Percentiles rank a stretch among this genome's conserved stretches.
Conservation (phyloP, 1,140 invertebrate genomes). For the Papilio polytes region DNA sequence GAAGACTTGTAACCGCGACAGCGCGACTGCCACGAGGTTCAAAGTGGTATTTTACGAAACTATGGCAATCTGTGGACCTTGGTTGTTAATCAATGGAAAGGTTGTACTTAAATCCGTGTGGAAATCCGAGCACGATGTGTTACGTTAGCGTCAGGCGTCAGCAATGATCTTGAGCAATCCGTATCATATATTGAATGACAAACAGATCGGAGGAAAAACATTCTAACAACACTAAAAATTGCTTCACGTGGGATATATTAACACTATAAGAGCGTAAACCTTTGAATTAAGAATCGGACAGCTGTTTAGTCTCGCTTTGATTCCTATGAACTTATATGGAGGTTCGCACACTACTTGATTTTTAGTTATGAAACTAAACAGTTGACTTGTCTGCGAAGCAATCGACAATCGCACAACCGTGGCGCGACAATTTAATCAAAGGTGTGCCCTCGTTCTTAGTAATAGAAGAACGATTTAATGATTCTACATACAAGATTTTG, state of each 20-base stretch:
- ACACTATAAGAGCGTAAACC: background rate
- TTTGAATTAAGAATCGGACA: no score
- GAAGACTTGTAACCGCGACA: background rate
- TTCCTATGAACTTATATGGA: no score
- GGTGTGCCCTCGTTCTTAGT: no score
- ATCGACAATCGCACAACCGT: no score
- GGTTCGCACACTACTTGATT: no score
- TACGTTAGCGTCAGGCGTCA: background rate
- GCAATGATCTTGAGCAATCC: slow-evolving; percentile 20
- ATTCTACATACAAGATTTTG: no score
- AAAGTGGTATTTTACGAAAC: slow-evolving; percentile 17
- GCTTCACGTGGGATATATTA: background rate
- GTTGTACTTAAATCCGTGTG: background rate
- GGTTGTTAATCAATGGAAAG: slow-evolving; percentile 21
- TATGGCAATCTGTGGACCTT: slow-evolving; percentile 19
- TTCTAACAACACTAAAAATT: background rate
- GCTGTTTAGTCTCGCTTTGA: no score
- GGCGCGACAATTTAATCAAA: no score
- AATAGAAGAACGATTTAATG: no score
- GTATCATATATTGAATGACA: slow-evolving; percentile 23
- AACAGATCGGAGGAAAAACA: slow-evolving; percentile 1
- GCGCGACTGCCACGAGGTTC: background rate
- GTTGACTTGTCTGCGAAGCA: no score
- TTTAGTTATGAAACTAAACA: no score
- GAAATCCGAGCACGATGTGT: slow-evolving; percentile 16